A percentile compares a stretch with the other conserved stretches of the same genome.
Evolutionary conservation across 2,113 vertebrate genomes (phyloP).

Genomic region (Zosterops borbonicus): DNA sequence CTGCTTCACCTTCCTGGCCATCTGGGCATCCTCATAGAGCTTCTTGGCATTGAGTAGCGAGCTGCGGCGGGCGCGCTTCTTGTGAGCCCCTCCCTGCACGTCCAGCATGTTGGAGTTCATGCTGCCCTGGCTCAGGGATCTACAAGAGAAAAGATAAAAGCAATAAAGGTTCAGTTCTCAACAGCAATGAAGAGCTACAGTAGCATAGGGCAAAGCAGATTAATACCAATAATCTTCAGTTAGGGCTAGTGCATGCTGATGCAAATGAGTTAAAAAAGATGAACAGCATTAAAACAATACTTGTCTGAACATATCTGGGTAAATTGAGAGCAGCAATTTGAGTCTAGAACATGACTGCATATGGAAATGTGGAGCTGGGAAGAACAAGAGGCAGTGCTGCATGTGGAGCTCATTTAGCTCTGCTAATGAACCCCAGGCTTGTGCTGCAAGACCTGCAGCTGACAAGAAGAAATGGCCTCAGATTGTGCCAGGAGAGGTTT

Average conservation of each 20-base stretch:
- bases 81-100: conserved; percentile 89
- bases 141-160: conserved; percentile 54
- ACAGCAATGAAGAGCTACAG: neutral
- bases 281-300: conserved; percentile 71
- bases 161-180: neutral
- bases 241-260: conserved; percentile 80
- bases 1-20: conserved; percentile 96
- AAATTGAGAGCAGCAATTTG: neutral
- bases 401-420: neutral
- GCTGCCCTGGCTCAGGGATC: conserved; percentile 96
- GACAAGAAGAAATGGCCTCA: neutral
- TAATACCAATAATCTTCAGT: conserved; percentile 69
- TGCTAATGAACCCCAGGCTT: fast-evolving
- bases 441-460: neutral
- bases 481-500: neutral
- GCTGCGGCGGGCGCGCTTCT: conserved; percentile 91
- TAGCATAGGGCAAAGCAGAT: conserved; percentile 35
- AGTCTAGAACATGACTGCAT: neutral
- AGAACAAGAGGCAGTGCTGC: neutral
- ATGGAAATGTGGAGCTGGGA: conserved; percentile 17
- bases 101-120: conserved; percentile 97
- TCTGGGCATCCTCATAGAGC: conserved; percentile 95
- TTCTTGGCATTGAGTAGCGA: conserved; percentile 96
- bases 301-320: neutral
- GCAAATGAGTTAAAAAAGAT: conserved; percentile 77